A percentile compares a stretch with the other conserved stretches of the same genome.
Evolutionary conservation across 2,797 vertebrate species (phyloP).

Genomic region (Arrhamphus sclerolepis): DNA sequence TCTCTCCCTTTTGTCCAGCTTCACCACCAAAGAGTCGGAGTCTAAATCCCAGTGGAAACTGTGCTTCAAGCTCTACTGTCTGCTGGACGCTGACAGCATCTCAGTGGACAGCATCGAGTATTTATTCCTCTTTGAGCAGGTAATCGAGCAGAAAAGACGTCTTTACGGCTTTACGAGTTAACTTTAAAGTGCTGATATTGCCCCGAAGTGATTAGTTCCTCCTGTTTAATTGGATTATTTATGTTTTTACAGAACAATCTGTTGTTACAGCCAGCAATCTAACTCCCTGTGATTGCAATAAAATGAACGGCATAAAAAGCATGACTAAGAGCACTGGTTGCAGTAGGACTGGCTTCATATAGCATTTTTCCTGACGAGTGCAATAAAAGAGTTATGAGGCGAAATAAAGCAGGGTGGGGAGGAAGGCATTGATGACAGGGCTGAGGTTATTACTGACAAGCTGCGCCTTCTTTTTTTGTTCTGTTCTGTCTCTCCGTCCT

Average conservation of each 20-base stretch:
- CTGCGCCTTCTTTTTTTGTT: conserved; percentile 29
- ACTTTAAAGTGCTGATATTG: conserved; percentile 17
- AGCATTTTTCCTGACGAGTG: conserved; percentile 63
- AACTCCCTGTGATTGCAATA: conserved; percentile 43
- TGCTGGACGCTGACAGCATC: conserved; percentile 88
- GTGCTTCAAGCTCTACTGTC: conserved; percentile 93
- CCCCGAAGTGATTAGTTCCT: conserved; percentile 43
- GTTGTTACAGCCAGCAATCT: too few species aligned
- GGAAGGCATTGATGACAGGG: conserved; percentile 49
- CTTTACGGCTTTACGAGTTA: conserved; percentile 3
- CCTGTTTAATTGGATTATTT: conserved; percentile 43
- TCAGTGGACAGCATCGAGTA: conserved; percentile 90
- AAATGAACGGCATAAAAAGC: conserved; percentile 54
- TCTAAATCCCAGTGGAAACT: conserved; percentile 84
- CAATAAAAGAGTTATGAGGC: conserved; percentile 63
- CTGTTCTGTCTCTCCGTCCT: conserved; percentile 17
- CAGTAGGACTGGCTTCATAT: conserved; percentile 53
- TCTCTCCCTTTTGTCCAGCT: conserved; percentile 70
- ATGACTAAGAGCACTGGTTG: conserved; percentile 66
- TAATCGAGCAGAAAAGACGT: conserved; percentile 60
- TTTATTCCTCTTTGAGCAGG: conserved; percentile 93
- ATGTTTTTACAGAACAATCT: conserved; percentile 32
- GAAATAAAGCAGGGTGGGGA: conserved; percentile 67
- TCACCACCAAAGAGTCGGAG: conserved; percentile 82
- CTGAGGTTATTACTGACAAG: conserved; percentile 48